These are phyloP conservation scores for Macrocentrus cingulum DNA, from an alignment of 1,140 invertebrate species.

Conservation along the genomic window DNA sequence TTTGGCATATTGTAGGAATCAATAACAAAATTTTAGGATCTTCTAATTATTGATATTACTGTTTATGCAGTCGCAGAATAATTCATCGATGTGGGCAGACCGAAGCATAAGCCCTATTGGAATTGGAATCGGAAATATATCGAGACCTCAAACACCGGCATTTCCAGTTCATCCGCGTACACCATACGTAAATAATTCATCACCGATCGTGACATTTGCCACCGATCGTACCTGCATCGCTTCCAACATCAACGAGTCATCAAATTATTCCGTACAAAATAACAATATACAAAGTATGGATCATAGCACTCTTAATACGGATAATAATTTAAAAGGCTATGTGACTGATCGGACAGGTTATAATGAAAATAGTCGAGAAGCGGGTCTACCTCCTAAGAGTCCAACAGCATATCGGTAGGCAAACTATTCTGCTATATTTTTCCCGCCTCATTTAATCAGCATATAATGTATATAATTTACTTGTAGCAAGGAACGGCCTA, in stretches of 20 bases:
- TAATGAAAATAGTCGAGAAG: conserved; percentile 58
- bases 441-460: not conserved
- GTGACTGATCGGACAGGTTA: conserved; percentile 46
- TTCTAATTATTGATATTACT: not conserved
- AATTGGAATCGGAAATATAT: conserved; percentile 53
- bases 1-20: no score
- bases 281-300: conserved; percentile 35
- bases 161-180: conserved; percentile 88
- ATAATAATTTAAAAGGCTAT: conserved; percentile 43
- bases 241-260: conserved; percentile 41
- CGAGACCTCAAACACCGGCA: conserved; percentile 81
- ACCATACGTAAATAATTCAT: conserved; percentile 71
- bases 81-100: conserved; percentile 66
- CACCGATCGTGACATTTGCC: conserved; percentile 63
- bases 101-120: conserved; percentile 63
- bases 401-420: conserved; percentile 70
- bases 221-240: conserved; percentile 44
- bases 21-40: no score
- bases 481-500: conserved; percentile 62
- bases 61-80: conserved; percentile 57
- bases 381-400: conserved; percentile 70
- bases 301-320: conserved; percentile 30
- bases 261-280: conserved; percentile 38
- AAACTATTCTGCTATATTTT: not conserved
- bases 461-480: not conserved